Evolutionary conservation across 2,113 vertebrate species (phyloP).

Genomic region (Myrmecophaga tridactyla): DNA sequence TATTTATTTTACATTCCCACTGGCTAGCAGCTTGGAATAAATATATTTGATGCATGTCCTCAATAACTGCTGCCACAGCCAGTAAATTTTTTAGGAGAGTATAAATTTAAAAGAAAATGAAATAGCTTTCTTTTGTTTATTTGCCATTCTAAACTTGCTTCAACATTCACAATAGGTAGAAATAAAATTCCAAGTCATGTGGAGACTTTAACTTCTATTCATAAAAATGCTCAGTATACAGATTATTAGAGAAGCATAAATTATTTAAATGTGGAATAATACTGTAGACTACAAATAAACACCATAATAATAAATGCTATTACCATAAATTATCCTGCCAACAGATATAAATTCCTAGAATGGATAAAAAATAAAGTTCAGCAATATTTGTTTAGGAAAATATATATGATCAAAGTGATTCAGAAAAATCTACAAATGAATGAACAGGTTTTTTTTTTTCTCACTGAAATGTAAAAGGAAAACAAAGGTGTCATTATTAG

Average conservation of each 20-base stretch:
- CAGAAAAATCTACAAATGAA: not conserved
- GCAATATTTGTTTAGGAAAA: not conserved
- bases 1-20: conserved; percentile 39
- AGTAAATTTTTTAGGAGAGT: conserved; percentile 45
- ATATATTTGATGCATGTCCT: not conserved
- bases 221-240: not conserved
- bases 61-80: not conserved
- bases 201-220: not conserved
- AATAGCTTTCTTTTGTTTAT: not conserved
- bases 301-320: not conserved
- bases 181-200: not conserved
- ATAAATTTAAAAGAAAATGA: conserved; percentile 24
- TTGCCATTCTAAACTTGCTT: conserved; percentile 19
- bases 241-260: not conserved
- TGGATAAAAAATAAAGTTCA: not conserved
- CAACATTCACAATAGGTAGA: not conserved
- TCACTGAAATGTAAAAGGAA: not conserved
- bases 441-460: not conserved
- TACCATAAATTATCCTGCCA: not conserved
- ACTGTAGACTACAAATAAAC: not conserved
- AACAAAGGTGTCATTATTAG: not conserved
- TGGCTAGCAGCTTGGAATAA: conserved; percentile 27
- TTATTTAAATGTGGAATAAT: not conserved
- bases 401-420: not conserved
- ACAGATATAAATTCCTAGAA: not conserved